Evolutionary conservation across 2,113 vertebrate genomes (phyloP).

Genomic region (Galbula dea): DNA sequence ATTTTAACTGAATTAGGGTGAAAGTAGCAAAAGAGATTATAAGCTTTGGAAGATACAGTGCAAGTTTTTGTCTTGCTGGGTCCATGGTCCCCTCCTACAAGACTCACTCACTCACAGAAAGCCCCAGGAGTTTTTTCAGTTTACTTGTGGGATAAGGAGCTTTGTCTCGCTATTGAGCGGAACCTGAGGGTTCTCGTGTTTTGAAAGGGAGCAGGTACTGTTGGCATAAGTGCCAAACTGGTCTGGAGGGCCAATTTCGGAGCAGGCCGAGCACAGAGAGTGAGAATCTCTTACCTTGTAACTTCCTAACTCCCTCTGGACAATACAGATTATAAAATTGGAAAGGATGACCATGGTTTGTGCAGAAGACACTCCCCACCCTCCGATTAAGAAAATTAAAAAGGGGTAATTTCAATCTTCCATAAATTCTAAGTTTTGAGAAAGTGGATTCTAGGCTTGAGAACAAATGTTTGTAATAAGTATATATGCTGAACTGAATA

Average conservation of each 20-base stretch:
- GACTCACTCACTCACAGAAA: background rate
- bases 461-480: background rate
- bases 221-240: background rate
- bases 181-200: background rate
- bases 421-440: background rate
- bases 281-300: background rate
- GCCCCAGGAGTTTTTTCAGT: accelerated
- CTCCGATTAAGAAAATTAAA: background rate
- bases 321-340: background rate
- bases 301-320: background rate
- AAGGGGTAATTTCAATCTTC: background rate
- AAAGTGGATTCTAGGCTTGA: background rate
- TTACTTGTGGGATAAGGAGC: background rate
- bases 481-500: background rate
- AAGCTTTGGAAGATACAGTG: background rate
- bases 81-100: background rate
- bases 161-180: background rate
- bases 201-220: background rate
- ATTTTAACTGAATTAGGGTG: background rate
- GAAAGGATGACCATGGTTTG: background rate
- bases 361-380: accelerated
- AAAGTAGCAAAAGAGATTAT: background rate
- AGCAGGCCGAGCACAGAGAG: background rate
- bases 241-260: background rate
- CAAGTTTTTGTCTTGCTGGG: background rate